Evolutionary conservation across 2,888 invertebrate genomes (phyloP).

Genomic region (Andrena minutula): DNA sequence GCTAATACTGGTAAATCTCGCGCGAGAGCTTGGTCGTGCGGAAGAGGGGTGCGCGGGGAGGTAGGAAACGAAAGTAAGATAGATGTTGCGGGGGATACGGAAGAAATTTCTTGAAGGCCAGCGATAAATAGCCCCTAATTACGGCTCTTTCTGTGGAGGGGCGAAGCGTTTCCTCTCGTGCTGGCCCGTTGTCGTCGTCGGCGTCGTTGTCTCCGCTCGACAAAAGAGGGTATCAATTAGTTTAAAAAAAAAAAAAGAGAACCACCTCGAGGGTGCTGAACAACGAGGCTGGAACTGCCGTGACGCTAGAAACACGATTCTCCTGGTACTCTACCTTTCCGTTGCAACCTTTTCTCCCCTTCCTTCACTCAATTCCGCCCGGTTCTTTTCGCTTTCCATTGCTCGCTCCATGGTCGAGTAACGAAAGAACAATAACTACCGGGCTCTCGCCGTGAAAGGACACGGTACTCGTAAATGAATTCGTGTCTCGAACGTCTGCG

Average conservation of each 20-base stretch:
- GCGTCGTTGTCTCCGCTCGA: constrained; percentile 49
- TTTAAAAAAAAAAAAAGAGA: constrained; percentile 48
- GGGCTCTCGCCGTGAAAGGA: constrained; percentile 5
- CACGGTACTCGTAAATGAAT: constrained; percentile 56
- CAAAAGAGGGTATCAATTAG: constrained; percentile 69
- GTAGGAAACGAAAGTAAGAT: constrained; percentile 68
- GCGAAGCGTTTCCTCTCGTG: constrained; percentile 28
- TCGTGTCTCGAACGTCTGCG: constrained; percentile 40
- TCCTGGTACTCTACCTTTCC: not conserved
- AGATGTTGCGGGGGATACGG: constrained; percentile 67
- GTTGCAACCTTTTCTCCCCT: not conserved
- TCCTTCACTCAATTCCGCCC: constrained; percentile 20
- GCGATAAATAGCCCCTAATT: constrained; percentile 74
- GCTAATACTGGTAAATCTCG: constrained; percentile 73
- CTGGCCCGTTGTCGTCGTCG: constrained; percentile 26
- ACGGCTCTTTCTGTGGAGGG: constrained; percentile 62
- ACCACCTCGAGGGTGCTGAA: constrained; percentile 42
- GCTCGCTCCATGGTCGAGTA: not conserved
- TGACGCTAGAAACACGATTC: constrained; percentile 36
- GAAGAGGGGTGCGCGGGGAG: constrained; percentile 4
- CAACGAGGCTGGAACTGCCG: constrained; percentile 49
- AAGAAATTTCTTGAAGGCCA: constrained; percentile 74
- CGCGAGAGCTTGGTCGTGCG: constrained; percentile 41
- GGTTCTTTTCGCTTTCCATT: not conserved
- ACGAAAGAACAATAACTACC: constrained; percentile 20